Evolutionary conservation across 2,797 vertebrate genomes (phyloP), one percentile per base, ranked within the genome.

Genomic region (Harpagifer antarcticus): DNA sequence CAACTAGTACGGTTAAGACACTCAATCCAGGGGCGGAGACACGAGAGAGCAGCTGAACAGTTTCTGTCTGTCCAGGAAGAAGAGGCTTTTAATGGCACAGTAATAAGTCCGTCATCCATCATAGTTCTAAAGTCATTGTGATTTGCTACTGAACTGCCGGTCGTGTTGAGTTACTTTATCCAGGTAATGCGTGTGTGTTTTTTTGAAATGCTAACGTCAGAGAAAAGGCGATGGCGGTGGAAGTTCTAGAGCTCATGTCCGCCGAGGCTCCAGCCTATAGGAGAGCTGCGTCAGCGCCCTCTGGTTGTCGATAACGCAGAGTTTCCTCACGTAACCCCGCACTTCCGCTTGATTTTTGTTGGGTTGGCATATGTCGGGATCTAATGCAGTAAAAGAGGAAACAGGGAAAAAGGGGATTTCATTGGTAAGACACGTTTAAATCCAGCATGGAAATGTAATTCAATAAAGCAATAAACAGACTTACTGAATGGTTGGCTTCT

Each of bases 251-350:
- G 82, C 79, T 97, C 95, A 99, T 84, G 96, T 94, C 90, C 97
- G 93, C 55, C 97, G 96, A 66, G 97, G 97, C 91, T 99, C 98
- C 92, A 99, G 92, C 81, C 96, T 96, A 90, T 99, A 97, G 83
- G 98, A 99, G 93, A 98, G 96, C 94, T 99, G 98, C 15, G 98
- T 99, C 92, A 99, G 95, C 78, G 95, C 97, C 94, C 98, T 97
- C 97, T 99, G 98, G 96, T 99, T 99, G 96, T 99, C 98, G 86
- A 99, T 95, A 95, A 99, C 97, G 63, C 95, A 96, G 91, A 99
- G 96, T 94, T 99, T 98, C 83, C 98, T 96, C 23, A 99, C 96
- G 23, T 99, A 99, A 86, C 92, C 96, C 78, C 97, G 96, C 50
- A 99, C 96, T 83, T 99, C 98, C 45, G 96, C 97, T 88, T 98